Conservation (phyloP, 37 sponge, comb jelly and placozoan species). For the Halichondria panicea region DNA sequence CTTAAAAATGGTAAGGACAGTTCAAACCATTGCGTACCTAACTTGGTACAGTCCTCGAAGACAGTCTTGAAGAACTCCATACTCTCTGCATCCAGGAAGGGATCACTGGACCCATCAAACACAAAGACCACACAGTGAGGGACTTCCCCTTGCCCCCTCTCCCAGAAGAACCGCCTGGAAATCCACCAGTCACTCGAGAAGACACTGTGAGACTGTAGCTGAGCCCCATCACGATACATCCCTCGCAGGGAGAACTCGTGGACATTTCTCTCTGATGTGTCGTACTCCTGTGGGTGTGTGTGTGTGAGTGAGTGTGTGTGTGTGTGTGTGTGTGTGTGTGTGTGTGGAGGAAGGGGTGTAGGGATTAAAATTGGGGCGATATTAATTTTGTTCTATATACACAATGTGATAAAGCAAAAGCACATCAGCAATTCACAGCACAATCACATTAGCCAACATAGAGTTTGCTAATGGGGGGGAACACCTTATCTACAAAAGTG, state of each 20-base stretch:
- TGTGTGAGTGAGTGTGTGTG: too few relatives aligned
- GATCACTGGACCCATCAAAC: conserved; percentile 92
- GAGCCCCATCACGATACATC: conserved; percentile 83
- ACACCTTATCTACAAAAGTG: too few relatives aligned
- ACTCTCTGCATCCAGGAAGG: conserved; percentile 87
- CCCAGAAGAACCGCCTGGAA: conserved; percentile 84
- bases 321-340: too few relatives aligned
- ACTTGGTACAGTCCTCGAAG: conserved; percentile 74
- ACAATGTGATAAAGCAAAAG: too few relatives aligned
- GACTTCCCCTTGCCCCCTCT: conserved; percentile 56
- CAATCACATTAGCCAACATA: too few relatives aligned
- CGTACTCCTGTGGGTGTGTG: conserved; percentile 52
- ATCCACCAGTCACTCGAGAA: conserved; percentile 85
- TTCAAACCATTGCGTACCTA: conserved; percentile 82
- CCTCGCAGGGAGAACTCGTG: conserved; percentile 80
- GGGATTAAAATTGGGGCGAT: too few relatives aligned
- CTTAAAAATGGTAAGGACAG: too few relatives aligned
- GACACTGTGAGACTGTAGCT: conserved; percentile 19
- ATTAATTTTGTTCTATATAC: too few relatives aligned
- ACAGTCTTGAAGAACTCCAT: conserved; percentile 74
- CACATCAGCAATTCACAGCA: too few relatives aligned
- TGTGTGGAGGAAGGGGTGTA: too few relatives aligned
- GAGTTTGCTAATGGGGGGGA: too few relatives aligned
- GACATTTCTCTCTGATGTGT: conserved; percentile 48
- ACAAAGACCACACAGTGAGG: conserved; percentile 96